Percentiles rank a stretch among this genome's conserved stretches.
Conservation (phyloP, 2,797 vertebrate species). For the Channallabes apus region DNA sequence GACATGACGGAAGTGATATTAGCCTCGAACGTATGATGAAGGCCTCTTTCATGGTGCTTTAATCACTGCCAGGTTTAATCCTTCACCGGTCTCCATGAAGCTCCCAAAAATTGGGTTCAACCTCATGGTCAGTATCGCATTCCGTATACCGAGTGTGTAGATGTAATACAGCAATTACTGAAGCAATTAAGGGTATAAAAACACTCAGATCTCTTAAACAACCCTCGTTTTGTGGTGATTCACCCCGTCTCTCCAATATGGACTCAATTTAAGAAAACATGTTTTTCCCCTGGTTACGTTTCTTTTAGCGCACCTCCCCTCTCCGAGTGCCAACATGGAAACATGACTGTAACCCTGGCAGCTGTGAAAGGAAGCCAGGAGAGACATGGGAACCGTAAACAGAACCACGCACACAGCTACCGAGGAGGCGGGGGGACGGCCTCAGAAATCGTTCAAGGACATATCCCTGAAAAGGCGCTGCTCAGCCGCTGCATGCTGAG, state of each 20-base stretch:
- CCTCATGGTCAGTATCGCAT: not conserved
- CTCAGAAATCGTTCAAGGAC: constrained; percentile 24
- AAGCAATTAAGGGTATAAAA: not conserved
- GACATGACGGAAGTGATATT: constrained; percentile 21
- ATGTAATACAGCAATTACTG: constrained; percentile 19
- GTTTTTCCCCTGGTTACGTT: not conserved
- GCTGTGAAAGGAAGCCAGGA: constrained; percentile 14
- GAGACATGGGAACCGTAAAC: constrained; percentile 21
- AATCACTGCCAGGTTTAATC: constrained; percentile 40
- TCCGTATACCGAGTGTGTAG: not conserved
- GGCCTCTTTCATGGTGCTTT: constrained; percentile 21
- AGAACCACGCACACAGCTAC: constrained; percentile 3
- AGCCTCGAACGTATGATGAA: constrained; percentile 14
- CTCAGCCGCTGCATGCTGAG: constrained; percentile 7
- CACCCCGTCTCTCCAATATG: constrained; percentile 8
- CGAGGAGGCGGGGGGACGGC: not conserved
- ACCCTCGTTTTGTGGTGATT: not conserved
- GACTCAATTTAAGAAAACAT: constrained; percentile 8
- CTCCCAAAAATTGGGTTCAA: not conserved
- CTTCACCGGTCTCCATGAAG: constrained; percentile 14
- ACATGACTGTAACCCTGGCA: constrained; percentile 32
- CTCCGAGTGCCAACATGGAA: constrained; percentile 20
- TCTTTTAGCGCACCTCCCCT: constrained; percentile 4
- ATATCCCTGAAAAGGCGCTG: not conserved
- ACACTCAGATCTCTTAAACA: not conserved